Evolutionary conservation across 2,888 invertebrate species (phyloP), one percentile per base, ranked within the genome.

Genomic region (Clostera curtula): DNA sequence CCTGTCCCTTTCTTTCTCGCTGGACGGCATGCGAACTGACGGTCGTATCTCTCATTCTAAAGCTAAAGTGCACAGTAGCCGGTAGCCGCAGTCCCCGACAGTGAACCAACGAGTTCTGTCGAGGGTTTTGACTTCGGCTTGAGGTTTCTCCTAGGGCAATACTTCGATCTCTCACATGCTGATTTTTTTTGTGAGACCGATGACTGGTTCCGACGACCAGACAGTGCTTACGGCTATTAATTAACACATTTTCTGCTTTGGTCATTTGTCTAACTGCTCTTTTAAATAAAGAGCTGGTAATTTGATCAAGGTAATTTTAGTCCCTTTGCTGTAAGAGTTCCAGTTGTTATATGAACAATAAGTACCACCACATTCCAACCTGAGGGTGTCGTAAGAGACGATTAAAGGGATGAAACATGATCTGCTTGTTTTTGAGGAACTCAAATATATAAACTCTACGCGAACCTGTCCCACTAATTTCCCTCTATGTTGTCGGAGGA

Each of bases 21-120:
- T 6, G 25, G 5, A 26, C 21, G 8, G 39, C 20, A 24, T 11
- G 31, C 18, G 24, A 19, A 31, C 35, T 25, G 34, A 26, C 19
- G 32, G 15, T 35, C 24, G 16, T 36, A 33, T 37, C 42, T 65
- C 65, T 49, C 53, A 36, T 37, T 53, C 48, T 34, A 40, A 47
- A 44, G 43, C 36, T 41, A 39, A 48, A 71, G 54, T 80, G 77
- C 75, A 80, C 82, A 74, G 83, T 79, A 77, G 77, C 68, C 64
- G 38, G 60, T 62, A 70, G 65, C 64, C 53, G 52, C 54, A 66
- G 67, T 67, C 66, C 63, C 66, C 63, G 63, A 56, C 57, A 67
- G 58, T 70, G 73, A 74, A 76, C n/a, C n/a, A n/a, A n/a, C 80
- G 68, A 72, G 80, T 80, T 80, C 68, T 70, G 64, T 69, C 58